Base-by-base conservation (phyloP, 1,140 invertebrate genomes). In the Lepidurus packardi region DNA sequence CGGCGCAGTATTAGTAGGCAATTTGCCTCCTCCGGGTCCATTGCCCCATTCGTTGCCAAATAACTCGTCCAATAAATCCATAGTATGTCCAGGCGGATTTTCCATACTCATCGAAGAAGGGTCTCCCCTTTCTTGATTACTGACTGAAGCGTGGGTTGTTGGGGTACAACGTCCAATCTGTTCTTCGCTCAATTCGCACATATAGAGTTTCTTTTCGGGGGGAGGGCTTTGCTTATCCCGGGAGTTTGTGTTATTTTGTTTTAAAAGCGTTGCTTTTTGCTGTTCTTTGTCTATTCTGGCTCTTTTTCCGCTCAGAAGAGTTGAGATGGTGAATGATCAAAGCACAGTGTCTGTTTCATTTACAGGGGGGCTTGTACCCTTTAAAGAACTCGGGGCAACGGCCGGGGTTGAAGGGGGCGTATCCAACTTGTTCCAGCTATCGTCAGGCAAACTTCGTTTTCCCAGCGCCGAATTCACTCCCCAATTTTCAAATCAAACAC, bases 31-130 rank as follows among this genome's bases (percentile, higher is more conserved):
- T 75, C 43, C 73, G 10, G 77, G 77, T 16, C 76, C 25, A 74
- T 74, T 43, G 78, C 73, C 47, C 79, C 79, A 80, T 73, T 80
- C 79, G 65, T 76, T 80, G 25, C 79, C 79, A 65, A 80, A 80
- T 47, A 80, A 73, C 74, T 80, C 79, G 74, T 80, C 79, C 7
- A 80, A 44, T 74, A 80, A 78, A 78, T 80, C 79, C 79, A 80
- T 80, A 41, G 79, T 79, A 77, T 80, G 79, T 43, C 25, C 73
- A 44, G 34, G 77, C 77, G 65, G 53, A 4, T 65, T 65, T 16
- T 65, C 53, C 53, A 65, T 65, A 10, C 45, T 47, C 16, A 10
- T 47, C 53, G 53, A n/a, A 13, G 53, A 65, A n/a, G 53, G 21
- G 13, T 65, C 53, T n/a, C 4, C 53, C 53, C 13, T 65, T 65